phyloP scores from a whole-genome alignment of 1,140 invertebrate species.

The Drosophila guanche region DNA sequence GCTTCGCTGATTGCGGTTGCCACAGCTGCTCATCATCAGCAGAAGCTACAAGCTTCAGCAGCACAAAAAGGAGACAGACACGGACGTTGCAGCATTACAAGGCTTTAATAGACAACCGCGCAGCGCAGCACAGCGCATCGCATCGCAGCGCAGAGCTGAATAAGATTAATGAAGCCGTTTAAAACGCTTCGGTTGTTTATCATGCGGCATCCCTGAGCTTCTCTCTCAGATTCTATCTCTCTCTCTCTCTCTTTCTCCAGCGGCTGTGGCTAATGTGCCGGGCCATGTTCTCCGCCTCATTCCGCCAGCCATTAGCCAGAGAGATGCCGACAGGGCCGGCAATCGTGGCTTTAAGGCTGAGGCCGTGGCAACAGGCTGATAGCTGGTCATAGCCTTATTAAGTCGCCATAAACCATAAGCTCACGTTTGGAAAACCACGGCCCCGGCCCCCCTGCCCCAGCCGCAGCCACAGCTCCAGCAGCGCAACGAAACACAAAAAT shows the following conservation, averaged over 20 bases:
- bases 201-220: slow-evolving; percentile 65
- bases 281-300: slow-evolving; percentile 17
- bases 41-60: not conserved
- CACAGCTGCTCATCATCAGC: slow-evolving; percentile 62
- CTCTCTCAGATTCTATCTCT: slow-evolving; percentile 9
- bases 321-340: slow-evolving; percentile 56
- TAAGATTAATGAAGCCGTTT: slow-evolving; percentile 82
- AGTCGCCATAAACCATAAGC: slow-evolving; percentile 80
- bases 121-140: slow-evolving; percentile 59
- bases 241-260: slow-evolving; percentile 13
- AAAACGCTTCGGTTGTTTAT: slow-evolving; percentile 82
- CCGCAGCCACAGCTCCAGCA: too few species aligned
- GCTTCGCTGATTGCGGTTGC: slow-evolving; percentile 63
- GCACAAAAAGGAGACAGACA: slow-evolving; percentile 15
- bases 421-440: slow-evolving; percentile 57
- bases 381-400: slow-evolving; percentile 71
- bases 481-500: slow-evolving; percentile 41
- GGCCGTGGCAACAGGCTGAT: slow-evolving; percentile 62
- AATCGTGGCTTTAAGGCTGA: slow-evolving; percentile 33
- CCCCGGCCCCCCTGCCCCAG: not conserved
- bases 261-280: slow-evolving; percentile 64
- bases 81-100: slow-evolving; percentile 59
- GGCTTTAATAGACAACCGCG: slow-evolving; percentile 77
- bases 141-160: slow-evolving; percentile 71
- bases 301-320: slow-evolving; percentile 52